Evolutionary conservation across 2,888 invertebrate species (phyloP).

Genomic region (Leptinotarsa juncta): DNA sequence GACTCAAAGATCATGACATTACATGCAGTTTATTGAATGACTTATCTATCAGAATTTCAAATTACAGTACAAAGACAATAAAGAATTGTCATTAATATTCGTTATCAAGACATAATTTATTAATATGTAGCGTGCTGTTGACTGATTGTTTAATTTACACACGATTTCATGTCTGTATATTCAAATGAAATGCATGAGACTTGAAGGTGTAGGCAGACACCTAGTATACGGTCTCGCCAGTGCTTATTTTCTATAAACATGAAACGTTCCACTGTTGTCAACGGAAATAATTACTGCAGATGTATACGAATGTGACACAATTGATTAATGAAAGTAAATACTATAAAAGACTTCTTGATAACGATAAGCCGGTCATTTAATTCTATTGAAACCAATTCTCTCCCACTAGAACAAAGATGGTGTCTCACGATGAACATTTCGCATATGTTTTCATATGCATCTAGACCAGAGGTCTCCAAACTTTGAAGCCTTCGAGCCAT

Average conservation of each 20-base stretch:
- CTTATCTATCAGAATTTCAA: neutral
- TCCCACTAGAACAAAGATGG: no score
- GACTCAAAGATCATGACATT: neutral
- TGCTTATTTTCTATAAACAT: neutral
- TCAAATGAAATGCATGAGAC: neutral
- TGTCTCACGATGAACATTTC: no score
- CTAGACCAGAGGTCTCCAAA: no score
- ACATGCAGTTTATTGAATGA: neutral
- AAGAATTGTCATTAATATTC: slow-evolving; percentile 6
- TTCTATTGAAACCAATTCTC: no score
- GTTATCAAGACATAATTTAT: neutral
- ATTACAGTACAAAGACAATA: neutral
- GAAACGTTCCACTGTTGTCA: no score
- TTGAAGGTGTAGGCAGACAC: neutral
- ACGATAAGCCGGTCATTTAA: no score
- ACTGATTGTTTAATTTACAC: neutral
- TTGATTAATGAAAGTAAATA: no score
- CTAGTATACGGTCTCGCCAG: neutral
- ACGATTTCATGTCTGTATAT: slow-evolving; percentile 4
- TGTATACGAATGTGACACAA: no score
- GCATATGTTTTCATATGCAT: no score
- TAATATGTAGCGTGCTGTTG: neutral
- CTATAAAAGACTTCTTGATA: no score
- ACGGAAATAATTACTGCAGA: no score
- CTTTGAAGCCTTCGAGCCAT: no score